Conservation (phyloP, 1,140 invertebrate species). For the Pomacea maculata region DNA sequence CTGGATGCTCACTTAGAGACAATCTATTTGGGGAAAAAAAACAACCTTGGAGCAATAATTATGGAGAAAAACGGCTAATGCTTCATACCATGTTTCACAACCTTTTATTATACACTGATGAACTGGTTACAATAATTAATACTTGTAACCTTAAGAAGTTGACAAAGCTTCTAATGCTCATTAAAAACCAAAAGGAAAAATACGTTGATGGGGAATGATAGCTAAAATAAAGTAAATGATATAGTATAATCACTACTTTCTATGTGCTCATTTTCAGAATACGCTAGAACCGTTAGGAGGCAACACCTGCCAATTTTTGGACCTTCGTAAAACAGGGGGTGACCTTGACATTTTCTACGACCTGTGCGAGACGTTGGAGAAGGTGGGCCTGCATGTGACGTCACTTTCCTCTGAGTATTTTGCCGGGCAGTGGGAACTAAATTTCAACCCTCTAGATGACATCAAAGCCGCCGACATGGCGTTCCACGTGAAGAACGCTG, state of each 20-base stretch:
- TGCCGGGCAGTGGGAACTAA: constrained; percentile 25
- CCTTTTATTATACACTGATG: too few relatives aligned
- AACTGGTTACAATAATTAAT: too few relatives aligned
- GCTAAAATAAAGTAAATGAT: too few relatives aligned
- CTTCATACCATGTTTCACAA: too few relatives aligned
- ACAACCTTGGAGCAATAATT: too few relatives aligned
- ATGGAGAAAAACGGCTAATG: too few relatives aligned
- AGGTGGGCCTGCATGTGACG: constrained; percentile 11
- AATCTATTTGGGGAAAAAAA: too few relatives aligned
- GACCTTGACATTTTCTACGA: constrained; percentile 19
- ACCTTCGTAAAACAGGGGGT: not conserved
- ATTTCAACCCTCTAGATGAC: not conserved
- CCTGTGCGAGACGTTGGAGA: constrained; percentile 4
- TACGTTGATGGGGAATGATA: too few relatives aligned
- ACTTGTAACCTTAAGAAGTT: too few relatives aligned
- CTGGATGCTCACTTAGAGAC: too few relatives aligned
- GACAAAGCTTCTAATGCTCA: too few relatives aligned
- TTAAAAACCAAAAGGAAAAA: not conserved
- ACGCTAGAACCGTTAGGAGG: constrained; percentile 1
- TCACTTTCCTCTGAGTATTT: constrained; percentile 17
- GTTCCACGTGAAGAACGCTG: constrained; percentile 22
- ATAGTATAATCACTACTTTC: not conserved
- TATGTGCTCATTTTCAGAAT: constrained; percentile 9
- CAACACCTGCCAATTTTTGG: not conserved
- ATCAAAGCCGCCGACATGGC: constrained; percentile 17